Evolutionary conservation across 1,140 invertebrate genomes (phyloP), one percentile per base, ranked within the genome.

Genomic region (Drosophila bocki): DNA sequence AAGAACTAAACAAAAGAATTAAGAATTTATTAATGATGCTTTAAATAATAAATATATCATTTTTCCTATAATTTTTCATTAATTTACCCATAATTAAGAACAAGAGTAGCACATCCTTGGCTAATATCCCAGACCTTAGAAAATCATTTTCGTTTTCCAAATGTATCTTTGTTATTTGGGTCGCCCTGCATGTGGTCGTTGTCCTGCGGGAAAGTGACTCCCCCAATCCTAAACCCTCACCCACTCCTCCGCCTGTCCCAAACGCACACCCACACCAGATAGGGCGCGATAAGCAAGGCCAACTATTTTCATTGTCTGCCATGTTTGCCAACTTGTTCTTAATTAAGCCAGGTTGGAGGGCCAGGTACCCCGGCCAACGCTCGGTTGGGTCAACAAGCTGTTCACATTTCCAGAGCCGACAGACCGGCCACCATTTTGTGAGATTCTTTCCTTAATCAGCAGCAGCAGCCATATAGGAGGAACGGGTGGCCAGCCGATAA

Each of bases 321-420:
- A 75, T 87, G 74, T 87, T 87, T 87, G 74, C 60, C 74, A 65
- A 87, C 80, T 88, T 80, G 84, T 90, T 87, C 85, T 88, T 87
- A 87, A 87, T 87, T 87, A 87, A 84, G 84, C 80, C 85, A 87
- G 76, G 78, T 80, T 86, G 67, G 63, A 62, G 54, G 59, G 57
- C 33, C 48, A 62, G 56, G 48, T 48, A 41, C 50, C 39, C 45
- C 58, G 9, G 17, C 35, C 71, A 39, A 47, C 15, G 48, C 69
- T 57, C 64, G 22, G 61, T 77, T 83, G 70, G 83, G 79, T 87
- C 82, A 86, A 87, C 67, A 86, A 71, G 77, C 75, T 63, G 75
- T 67, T 59, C 63, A 75, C 79, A 78, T 75, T 65, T 72, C 79
- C 78, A 58, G 41, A 48, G 11, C 35, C 56, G n/a, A 48, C 54